Base-by-base conservation (phyloP, 2,113 vertebrate species). In the Grus americana region DNA sequence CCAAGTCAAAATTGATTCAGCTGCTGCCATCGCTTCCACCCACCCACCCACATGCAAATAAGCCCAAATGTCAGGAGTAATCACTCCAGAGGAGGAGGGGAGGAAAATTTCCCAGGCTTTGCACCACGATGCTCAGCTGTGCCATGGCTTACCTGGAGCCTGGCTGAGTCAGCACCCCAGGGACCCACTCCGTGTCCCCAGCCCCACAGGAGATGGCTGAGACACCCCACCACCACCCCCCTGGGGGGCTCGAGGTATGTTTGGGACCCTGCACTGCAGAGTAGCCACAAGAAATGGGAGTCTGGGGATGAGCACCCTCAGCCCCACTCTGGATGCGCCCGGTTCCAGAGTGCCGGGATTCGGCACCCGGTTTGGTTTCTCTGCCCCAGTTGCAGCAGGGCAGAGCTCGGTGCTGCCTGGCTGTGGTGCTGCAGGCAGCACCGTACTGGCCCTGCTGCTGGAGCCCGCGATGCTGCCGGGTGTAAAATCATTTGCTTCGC, bases 21-120 rank as follows among this genome's bases (percentile, higher is more conserved):
- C 91, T 93, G 91, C 96, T 89, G 76, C 91, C 85, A 80, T 62
- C 49, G 3, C 71, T 73, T 96, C 86, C 86, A 91, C 91, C 94
- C 92, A 90, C 94, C 94, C 86, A 88, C 90, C 90, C 91, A 58
- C 95, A 91, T 93, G 95, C 96, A 97, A 92, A 96, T 91, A n/a
- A 94, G 52, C 96, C 92, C 95, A 94, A 96, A 93, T 95, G 95
- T 92, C 95, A 93, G 83, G 86, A 96, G 79, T 44, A 88, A 93
- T 78, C 20, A 3, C 79, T 96, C 79, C 15, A 3, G 80, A 86
- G 74, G 62, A 70, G 59, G 44, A 75, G 36, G 44, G 61, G 18
- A 80, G 27, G 57, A 61, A 79, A 58, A 36, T n/a, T 18, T 94
- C 63, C 59, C 50, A 70, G 79, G 82, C 72, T 86, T 34, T 79